Conservation (phyloP, 2,113 vertebrate species). For the Varanus salvator region DNA sequence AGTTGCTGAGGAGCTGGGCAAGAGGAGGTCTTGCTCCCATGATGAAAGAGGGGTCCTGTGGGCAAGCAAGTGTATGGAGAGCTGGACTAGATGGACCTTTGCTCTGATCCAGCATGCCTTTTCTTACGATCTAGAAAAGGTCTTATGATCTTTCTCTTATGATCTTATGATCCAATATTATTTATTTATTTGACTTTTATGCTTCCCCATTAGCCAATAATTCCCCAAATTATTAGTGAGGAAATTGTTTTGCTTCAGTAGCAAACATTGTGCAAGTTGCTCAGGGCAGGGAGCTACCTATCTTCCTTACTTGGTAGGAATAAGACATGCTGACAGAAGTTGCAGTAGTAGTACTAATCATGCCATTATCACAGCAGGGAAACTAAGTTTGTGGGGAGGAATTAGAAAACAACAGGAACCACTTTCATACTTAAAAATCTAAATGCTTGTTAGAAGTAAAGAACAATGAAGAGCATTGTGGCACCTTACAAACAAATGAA, state of each 20-base stretch:
- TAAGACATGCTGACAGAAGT: too few relatives aligned
- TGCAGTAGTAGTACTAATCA: not conserved
- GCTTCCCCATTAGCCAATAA: too few relatives aligned
- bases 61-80: too few relatives aligned
- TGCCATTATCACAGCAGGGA: not conserved
- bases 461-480: not conserved
- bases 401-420: not conserved
- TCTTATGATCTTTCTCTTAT: too few relatives aligned
- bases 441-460: not conserved
- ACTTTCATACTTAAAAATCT: not conserved
- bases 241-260: not conserved
- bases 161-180: too few relatives aligned
- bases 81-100: too few relatives aligned
- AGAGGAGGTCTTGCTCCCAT: not conserved
- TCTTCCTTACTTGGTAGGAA: not conserved
- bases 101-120: too few relatives aligned
- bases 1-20: not conserved
- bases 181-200: too few relatives aligned
- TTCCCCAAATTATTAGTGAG: too few relatives aligned
- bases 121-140: too few relatives aligned
- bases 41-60: too few relatives aligned
- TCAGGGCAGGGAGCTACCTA: not conserved
- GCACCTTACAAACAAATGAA: not conserved
- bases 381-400: too few relatives aligned
- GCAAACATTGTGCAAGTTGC: not conserved